These are phyloP conservation scores for Spea hammondii DNA, from an alignment of 2,797 vertebrate species.

Conservation along the genomic window DNA sequence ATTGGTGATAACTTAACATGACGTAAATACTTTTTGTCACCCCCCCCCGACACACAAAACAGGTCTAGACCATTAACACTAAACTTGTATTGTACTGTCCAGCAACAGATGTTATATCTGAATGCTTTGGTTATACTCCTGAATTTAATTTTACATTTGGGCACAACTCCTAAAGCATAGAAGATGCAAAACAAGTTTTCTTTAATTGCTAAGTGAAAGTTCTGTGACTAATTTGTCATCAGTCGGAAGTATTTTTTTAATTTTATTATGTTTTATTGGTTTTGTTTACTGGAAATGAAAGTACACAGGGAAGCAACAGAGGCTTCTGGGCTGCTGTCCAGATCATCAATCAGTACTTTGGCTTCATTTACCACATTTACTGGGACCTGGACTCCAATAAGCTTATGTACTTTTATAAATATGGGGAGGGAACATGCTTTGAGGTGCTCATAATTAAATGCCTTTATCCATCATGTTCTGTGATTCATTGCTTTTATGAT, in stretches of 20 bases:
- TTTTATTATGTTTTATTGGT: slow-evolving; percentile 44
- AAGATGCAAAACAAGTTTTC: slow-evolving; percentile 17
- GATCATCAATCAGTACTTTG: slow-evolving; percentile 46
- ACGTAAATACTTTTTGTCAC: no score
- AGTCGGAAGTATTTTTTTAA: slow-evolving; percentile 37
- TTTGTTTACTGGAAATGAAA: slow-evolving; percentile 47
- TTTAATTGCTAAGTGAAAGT: slow-evolving; percentile 34
- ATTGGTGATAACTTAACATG: no score
- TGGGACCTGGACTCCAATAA: slow-evolving; percentile 42
- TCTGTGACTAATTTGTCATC: slow-evolving; percentile 34
- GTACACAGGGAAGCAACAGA: slow-evolving; percentile 32
- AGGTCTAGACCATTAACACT: neutral
- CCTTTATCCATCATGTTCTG: slow-evolving; percentile 9
- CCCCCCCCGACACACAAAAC: no score
- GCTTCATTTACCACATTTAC: slow-evolving; percentile 42
- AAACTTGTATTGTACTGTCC: neutral
- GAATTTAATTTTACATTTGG: slow-evolving; percentile 8
- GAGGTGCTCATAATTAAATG: slow-evolving; percentile 34
- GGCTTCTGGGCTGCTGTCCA: slow-evolving; percentile 51
- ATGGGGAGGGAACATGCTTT: slow-evolving; percentile 9
- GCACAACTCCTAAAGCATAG: slow-evolving; percentile 8
- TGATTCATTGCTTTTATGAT: slow-evolving; percentile 7
- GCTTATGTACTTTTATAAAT: slow-evolving; percentile 44
- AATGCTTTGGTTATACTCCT: slow-evolving; percentile 18
- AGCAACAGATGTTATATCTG: slow-evolving; percentile 2